Base-by-base conservation (phyloP, 1,140 invertebrate species). In the Antheraea mylitta region DNA sequence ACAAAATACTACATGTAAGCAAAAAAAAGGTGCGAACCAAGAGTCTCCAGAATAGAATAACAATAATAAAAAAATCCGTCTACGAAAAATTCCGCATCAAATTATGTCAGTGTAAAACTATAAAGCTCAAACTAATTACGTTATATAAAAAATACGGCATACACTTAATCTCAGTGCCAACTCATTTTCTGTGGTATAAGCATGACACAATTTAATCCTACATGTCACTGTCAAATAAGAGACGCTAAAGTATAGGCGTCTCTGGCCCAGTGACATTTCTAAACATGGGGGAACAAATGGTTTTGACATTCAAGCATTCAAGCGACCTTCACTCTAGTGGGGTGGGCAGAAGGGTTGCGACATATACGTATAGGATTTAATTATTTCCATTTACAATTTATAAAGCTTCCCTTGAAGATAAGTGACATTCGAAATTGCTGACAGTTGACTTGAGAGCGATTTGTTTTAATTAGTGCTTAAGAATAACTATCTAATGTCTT, bases 261-360 rank as follows among this genome's bases (percentile, higher is more conserved):
- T 89, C 86, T 86, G 75, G 70, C 79, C 71, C 81, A 85, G 78
- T 90, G 89, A 90, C 89, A 87, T 91, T 91, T 90, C 87, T 84
- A 88, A 90, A 88, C 81, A 85, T 75, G 80, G 81, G 89, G 86
- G 85, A 83, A 83, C 81, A 88, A 90, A 87, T 87, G 86, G 82
- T 85, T 83, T 69, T 87, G 87, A 89, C 88, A 87, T 90, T 91
- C 84, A 82, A 88, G 83, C 83, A 79, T 88, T 86, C 81, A 80
- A 79, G 72, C 85, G 83, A 86, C 87, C 87, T 90, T 89, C 84
- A 72, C 73, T 80, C 68, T 85, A 81, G 81, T 80, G 70, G 76
- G 74, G 72, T 77, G 77, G 78, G 77, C 77, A 75, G 68, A 84
- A 82, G 83, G 84, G 83, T 83, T 86, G 68, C 53, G 45, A 9